phyloP scores from a whole-genome alignment of 2,888 invertebrate species.

The Lottia scabra region DNA sequence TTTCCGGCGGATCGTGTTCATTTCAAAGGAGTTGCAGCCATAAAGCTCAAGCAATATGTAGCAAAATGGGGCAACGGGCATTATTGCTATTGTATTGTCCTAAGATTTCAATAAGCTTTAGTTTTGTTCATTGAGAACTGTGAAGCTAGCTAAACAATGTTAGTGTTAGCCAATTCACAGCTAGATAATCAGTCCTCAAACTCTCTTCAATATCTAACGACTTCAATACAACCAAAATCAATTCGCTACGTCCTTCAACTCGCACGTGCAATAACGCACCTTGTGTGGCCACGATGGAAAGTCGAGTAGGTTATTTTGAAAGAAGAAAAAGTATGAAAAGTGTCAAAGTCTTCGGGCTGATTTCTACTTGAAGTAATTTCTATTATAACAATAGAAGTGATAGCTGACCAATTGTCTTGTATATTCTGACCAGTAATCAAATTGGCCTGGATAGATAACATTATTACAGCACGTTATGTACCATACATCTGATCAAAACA shows the following conservation, averaged over 20 bases:
- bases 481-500: conserved; percentile 6
- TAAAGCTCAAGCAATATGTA: conserved; percentile 26
- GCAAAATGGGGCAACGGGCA: conserved; percentile 22
- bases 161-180: conserved; percentile 6
- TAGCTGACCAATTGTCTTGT: conserved; percentile 14
- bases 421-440: conserved; percentile 12
- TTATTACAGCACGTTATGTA: conserved; percentile 15
- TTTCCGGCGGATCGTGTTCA: conserved; percentile 17
- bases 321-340: background rate
- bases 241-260: background rate
- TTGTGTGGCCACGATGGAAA: conserved; percentile 5
- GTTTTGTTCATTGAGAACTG: conserved; percentile 14
- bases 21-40: conserved; percentile 16
- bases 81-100: conserved; percentile 3
- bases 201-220: background rate
- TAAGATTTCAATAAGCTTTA: conserved; percentile 10
- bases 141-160: conserved; percentile 14
- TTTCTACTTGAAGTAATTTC: conserved; percentile 18
- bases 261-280: conserved; percentile 4
- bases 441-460: conserved; percentile 13
- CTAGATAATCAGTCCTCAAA: conserved; percentile 4
- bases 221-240: conserved; percentile 4
- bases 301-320: background rate
- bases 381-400: conserved; percentile 19
- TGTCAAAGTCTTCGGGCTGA: conserved; percentile 11